These are phyloP conservation scores for Julus scanicus DNA, from an alignment of 2,888 invertebrate genomes.

Conservation along the genomic window DNA sequence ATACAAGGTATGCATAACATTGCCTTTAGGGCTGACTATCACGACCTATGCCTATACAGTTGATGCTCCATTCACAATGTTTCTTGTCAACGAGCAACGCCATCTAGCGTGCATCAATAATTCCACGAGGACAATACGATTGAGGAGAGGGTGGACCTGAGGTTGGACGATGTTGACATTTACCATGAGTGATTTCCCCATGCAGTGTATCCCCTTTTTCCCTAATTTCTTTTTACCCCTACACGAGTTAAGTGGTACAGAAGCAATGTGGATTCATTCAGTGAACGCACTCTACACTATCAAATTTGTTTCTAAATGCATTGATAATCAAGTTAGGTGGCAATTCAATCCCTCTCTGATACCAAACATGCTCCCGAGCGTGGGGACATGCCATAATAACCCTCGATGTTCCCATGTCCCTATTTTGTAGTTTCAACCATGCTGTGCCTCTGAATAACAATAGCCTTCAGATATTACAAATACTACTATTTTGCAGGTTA, in stretches of 20 bases:
- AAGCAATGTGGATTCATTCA: conserved; percentile 43
- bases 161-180: conserved; percentile 49
- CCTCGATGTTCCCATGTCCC: background rate
- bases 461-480: background rate
- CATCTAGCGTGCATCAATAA: background rate
- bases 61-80: background rate
- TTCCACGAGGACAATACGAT: background rate
- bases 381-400: background rate
- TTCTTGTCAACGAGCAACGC: background rate
- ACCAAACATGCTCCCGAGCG: background rate
- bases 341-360: conserved; percentile 55
- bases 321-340: conserved; percentile 55
- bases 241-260: conserved; percentile 46
- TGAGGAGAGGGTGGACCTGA: background rate
- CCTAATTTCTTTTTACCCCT: conserved; percentile 1
- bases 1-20: background rate
- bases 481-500: background rate
- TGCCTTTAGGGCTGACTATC: background rate
- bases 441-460: background rate
- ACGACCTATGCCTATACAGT: background rate
- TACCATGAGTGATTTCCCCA: conserved; percentile 44
- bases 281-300: conserved; percentile 51
- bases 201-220: conserved; percentile 5
- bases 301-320: conserved; percentile 57
- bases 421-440: background rate